Evolutionary conservation across 2,888 invertebrate genomes (phyloP), one percentile per base, ranked within the genome.

Genomic region (Drosophila villosipedis): DNA sequence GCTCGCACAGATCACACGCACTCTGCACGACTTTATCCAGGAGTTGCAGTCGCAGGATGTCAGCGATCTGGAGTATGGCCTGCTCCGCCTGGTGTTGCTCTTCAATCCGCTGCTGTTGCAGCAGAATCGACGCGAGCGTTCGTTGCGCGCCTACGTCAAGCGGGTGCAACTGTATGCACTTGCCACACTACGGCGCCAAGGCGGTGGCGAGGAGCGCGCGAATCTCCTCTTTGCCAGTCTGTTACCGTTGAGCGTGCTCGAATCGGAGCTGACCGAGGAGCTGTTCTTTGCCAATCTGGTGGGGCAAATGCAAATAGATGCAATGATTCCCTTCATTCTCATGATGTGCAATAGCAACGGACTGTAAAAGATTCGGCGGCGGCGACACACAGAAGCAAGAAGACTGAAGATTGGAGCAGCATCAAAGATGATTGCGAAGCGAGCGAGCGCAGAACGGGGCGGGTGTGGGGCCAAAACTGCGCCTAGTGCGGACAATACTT

Each of bases 221-320:
- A 95, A 95, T 73, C 93, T 88, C 35, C 73, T 92, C 33, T 81
- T 92, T 69, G 86, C 92, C 31, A 95, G 96, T 91, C 94, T 98
- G 71, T 95, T 96, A 1, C 95, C 96, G 7, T 93, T 97, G 31
- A 94, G 96, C 80, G 95, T 96, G 80, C 95, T 96, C 92, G 95
- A 96, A 67, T 96, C 96, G 3, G 94, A 96, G 19, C 95, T 97
- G 73, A 94, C 98, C 63, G 98, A 98, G 93, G 98, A 98, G 91
- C 95, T 98, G 64, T 98, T 98, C 94, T 98, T 99, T 92, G 96
- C 97, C 5, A 97, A 97, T 60, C 95, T 98, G 74, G 96, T 98
- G 57, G 98, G 98, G 7, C 97, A 97, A 93, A 97, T 99, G 85
- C 97, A 98, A 94, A 98, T 99, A 72, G 98, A 99, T 91, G 97